These are phyloP conservation scores for Corbicula japonica DNA, from an alignment of 2,888 invertebrate genomes.

Conservation along the genomic window DNA sequence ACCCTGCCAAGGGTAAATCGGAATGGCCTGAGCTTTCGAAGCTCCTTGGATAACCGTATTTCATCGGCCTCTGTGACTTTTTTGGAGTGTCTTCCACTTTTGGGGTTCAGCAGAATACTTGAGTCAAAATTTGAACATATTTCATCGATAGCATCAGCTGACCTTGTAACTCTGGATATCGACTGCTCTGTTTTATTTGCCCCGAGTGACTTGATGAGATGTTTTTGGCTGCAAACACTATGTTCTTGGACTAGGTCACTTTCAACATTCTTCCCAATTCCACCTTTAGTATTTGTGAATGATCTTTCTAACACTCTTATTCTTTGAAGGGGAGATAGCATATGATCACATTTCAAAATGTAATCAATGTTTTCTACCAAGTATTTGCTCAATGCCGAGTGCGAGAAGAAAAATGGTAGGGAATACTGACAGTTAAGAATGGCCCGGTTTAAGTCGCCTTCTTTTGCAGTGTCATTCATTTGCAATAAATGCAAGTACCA, in stretches of 20 bases:
- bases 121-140: constrained; percentile 2
- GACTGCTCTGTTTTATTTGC: constrained; percentile 43
- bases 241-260: constrained; percentile 54
- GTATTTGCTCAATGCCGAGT: constrained; percentile 49
- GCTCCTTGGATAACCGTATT: not conserved
- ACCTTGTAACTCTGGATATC: constrained; percentile 10
- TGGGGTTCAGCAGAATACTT: not conserved
- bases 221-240: constrained; percentile 37
- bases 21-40: constrained; percentile 13
- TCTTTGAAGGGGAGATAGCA: constrained; percentile 42
- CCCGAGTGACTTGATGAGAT: constrained; percentile 38
- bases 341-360: constrained; percentile 34
- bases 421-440: no score
- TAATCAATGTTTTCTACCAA: constrained; percentile 45
- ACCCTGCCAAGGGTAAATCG: constrained; percentile 1
- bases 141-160: constrained; percentile 7
- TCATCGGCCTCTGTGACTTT: not conserved
- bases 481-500: no score
- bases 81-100: not conserved
- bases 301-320: constrained; percentile 44
- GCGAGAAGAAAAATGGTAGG: constrained; percentile 52
- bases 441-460: no score
- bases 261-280: constrained; percentile 32
- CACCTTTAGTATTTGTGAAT: constrained; percentile 45
- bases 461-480: no score